A percentile compares a stretch with the other conserved stretches of the same genome.
Evolutionary conservation across 1,140 invertebrate genomes (phyloP).

Genomic region (Anastrepha ludens): DNA sequence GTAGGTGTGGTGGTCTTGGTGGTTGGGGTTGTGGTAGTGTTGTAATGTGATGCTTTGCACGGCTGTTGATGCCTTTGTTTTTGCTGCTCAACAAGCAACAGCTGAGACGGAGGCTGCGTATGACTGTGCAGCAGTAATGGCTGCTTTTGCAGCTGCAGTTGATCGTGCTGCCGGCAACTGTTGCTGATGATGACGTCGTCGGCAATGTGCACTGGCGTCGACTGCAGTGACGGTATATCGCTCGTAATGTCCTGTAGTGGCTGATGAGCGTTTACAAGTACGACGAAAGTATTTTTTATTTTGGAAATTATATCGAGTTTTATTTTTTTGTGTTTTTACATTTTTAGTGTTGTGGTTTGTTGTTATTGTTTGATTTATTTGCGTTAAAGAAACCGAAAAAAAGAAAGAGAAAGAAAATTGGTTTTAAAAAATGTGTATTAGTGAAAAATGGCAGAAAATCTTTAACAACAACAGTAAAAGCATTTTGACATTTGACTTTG

Average conservation of each 20-base stretch:
- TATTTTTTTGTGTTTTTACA: constrained; percentile 59
- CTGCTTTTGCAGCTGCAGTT: constrained; percentile 51
- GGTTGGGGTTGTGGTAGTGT: constrained; percentile 39
- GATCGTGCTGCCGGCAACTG: constrained; percentile 57
- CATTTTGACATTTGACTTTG: constrained; percentile 48
- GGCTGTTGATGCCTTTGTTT: constrained; percentile 46
- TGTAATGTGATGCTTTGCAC: background rate
- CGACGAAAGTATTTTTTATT: constrained; percentile 5
- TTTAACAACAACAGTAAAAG: constrained; percentile 37
- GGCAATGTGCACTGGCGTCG: constrained; percentile 21
- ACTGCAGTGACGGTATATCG: constrained; percentile 55
- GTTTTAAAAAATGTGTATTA: constrained; percentile 32
- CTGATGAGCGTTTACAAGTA: background rate
- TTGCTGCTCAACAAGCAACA: constrained; percentile 42
- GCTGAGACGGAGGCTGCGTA: background rate
- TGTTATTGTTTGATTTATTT: constrained; percentile 21
- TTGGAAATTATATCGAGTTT: constrained; percentile 42
- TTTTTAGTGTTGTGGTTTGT: constrained; percentile 51
- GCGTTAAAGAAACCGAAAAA: constrained; percentile 45
- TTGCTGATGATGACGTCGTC: constrained; percentile 59
- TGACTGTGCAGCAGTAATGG: constrained; percentile 29
- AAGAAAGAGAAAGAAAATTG: constrained; percentile 45
- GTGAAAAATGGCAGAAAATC: background rate
- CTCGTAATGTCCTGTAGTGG: constrained; percentile 56
- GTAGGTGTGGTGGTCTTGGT: constrained; percentile 47